Conservation (phyloP, 2,797 vertebrate genomes). For the Mus caroli region DNA sequence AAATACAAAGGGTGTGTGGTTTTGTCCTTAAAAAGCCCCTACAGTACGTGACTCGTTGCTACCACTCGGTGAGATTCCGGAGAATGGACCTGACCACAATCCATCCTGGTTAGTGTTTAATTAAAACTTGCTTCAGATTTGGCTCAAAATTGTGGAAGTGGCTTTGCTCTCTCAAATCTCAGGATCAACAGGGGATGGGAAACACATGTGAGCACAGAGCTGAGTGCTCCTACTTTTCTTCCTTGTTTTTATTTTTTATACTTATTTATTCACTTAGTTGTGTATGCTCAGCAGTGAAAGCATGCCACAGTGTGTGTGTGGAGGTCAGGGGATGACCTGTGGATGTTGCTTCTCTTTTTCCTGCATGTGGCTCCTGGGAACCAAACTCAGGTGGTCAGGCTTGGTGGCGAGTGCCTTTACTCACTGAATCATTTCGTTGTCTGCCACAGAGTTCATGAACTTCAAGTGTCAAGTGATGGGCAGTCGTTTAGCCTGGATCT, state of each 20-base stretch:
- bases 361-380: not conserved
- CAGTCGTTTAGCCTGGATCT: too few species aligned
- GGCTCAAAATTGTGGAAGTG: not conserved
- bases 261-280: not conserved
- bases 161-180: not conserved
- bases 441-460: not conserved
- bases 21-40: not conserved
- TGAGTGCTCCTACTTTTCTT: conserved; percentile 25
- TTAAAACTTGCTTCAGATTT: not conserved
- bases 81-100: not conserved
- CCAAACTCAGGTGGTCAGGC: not conserved
- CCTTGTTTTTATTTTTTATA: not conserved
- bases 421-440: not conserved
- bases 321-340: not conserved
- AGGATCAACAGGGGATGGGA: not conserved
- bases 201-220: not conserved
- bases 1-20: not conserved
- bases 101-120: not conserved
- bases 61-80: not conserved
- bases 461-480: not conserved
- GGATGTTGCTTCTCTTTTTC: not conserved
- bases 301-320: not conserved
- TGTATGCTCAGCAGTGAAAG: not conserved
- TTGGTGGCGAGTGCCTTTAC: not conserved
- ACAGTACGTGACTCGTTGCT: not conserved